A percentile compares a stretch with the other conserved stretches of the same genome.
Conservation (phyloP, 2,113 vertebrate species). For the Panthera uncia region DNA sequence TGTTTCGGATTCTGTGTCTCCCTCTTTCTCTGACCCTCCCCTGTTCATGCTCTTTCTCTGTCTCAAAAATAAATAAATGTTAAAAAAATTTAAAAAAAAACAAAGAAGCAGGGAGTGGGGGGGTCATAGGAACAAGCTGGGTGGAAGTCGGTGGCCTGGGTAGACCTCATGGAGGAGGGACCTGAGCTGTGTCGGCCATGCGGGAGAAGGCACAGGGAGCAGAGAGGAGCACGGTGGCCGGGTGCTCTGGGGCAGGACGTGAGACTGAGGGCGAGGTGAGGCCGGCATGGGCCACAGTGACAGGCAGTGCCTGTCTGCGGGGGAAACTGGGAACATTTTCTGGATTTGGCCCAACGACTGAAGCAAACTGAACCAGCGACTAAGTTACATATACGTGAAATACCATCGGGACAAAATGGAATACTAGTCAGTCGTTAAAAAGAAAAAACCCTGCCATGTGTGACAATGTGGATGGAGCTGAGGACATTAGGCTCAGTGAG, state of each 20-base stretch:
- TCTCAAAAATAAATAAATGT: no score
- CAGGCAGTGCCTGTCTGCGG: rapidly evolving
- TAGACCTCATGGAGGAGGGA: background rate
- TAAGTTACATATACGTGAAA: background rate
- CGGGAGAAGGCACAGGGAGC: rapidly evolving
- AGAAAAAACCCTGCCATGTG: background rate
- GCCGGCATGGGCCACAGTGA: rapidly evolving
- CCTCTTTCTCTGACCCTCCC: no score
- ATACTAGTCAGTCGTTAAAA: background rate
- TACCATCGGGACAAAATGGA: background rate
- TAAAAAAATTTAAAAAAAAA: background rate
- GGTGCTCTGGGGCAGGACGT: rapidly evolving
- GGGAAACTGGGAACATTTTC: background rate
- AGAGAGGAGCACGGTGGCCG: background rate
- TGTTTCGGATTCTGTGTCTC: no score
- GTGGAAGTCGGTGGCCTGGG: no score
- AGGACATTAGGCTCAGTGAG: background rate
- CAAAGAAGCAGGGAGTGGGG: background rate
- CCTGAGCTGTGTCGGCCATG: background rate
- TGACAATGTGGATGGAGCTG: background rate
- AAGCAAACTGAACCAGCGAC: background rate
- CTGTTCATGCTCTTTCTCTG: no score
- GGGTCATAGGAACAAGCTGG: no score
- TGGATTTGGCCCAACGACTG: no score
- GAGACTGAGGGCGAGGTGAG: no score